Evolutionary conservation across 2,113 vertebrate genomes (phyloP).

Genomic region (Tachuris rubrigastra): DNA sequence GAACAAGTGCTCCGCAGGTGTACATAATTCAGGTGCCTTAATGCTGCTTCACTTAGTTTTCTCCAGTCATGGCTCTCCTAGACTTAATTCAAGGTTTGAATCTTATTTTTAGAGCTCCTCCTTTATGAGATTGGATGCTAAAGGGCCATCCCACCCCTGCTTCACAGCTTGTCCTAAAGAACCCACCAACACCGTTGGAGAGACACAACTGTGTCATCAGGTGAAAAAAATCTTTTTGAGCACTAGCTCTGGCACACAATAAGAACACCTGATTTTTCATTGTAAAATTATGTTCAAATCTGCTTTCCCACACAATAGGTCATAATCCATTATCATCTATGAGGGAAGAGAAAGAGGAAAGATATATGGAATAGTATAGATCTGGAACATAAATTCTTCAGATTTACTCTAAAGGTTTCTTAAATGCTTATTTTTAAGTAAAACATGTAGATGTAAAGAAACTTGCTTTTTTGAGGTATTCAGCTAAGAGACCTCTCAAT

Average conservation of each 20-base stretch:
- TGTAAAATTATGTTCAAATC: not conserved
- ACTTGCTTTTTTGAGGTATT: not conserved
- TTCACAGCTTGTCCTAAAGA: not conserved
- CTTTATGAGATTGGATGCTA: not conserved
- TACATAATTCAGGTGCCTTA: not conserved
- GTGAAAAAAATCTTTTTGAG: not conserved
- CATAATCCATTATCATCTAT: not conserved
- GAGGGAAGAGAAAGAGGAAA: not conserved
- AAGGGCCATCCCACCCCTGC: not conserved
- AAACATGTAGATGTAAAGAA: not conserved
- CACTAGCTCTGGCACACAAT: not conserved
- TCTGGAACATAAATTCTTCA: not conserved
- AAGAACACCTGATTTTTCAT: not conserved
- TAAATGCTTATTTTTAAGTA: not conserved
- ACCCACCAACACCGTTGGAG: rapidly evolving
- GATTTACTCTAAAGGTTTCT: not conserved
- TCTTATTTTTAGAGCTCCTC: not conserved
- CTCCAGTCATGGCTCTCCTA: not conserved
- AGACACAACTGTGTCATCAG: not conserved
- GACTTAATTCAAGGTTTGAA: not conserved
- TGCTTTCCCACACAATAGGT: not conserved
- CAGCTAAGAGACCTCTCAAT: not conserved
- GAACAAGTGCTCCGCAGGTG: not conserved
- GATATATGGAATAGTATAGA: not conserved
- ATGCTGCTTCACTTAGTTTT: not conserved